A percentile compares a stretch with the other conserved stretches of the same genome.
phyloP scores from a whole-genome alignment of 1,140 invertebrate genomes.

The Aricia agestis region DNA sequence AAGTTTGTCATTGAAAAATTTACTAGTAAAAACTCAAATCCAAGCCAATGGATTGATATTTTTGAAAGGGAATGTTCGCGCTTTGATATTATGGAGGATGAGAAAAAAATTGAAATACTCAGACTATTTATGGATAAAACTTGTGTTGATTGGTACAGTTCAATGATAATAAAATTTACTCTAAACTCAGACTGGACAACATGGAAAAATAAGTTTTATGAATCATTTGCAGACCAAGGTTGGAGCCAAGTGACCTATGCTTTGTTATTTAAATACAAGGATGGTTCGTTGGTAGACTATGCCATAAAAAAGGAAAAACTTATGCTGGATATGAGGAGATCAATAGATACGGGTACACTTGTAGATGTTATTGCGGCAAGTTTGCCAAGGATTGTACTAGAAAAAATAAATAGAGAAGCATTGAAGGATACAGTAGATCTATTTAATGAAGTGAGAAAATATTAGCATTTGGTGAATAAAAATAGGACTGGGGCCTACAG shows the following conservation, averaged over 20 bases:
- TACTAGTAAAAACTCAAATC: constrained; percentile 31
- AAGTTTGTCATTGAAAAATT: constrained; percentile 40
- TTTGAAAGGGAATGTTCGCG: constrained; percentile 46
- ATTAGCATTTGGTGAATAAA: constrained; percentile 23
- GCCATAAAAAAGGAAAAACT: constrained; percentile 19
- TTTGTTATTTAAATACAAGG: background rate
- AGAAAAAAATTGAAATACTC: constrained; percentile 41
- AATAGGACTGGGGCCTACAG: constrained; percentile 3
- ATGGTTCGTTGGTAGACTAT: constrained; percentile 15
- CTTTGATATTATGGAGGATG: constrained; percentile 35
- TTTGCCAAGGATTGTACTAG: constrained; percentile 22
- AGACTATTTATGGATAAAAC: constrained; percentile 40
- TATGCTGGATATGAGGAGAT: constrained; percentile 14
- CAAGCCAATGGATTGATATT: constrained; percentile 37
- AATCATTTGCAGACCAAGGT: constrained; percentile 29
- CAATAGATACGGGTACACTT: constrained; percentile 14
- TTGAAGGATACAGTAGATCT: constrained; percentile 26
- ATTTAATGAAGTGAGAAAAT: constrained; percentile 28
- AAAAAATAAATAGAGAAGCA: constrained; percentile 27
- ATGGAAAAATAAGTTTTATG: constrained; percentile 39
- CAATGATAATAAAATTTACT: constrained; percentile 38
- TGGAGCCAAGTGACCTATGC: constrained; percentile 27
- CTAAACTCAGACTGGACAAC: constrained; percentile 32
- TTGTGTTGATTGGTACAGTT: constrained; percentile 43
- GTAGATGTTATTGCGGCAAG: constrained; percentile 21